Evolutionary conservation across 1,140 invertebrate species (phyloP), one percentile per base, ranked within the genome.

Genomic region (Tetramorium simillimum): DNA sequence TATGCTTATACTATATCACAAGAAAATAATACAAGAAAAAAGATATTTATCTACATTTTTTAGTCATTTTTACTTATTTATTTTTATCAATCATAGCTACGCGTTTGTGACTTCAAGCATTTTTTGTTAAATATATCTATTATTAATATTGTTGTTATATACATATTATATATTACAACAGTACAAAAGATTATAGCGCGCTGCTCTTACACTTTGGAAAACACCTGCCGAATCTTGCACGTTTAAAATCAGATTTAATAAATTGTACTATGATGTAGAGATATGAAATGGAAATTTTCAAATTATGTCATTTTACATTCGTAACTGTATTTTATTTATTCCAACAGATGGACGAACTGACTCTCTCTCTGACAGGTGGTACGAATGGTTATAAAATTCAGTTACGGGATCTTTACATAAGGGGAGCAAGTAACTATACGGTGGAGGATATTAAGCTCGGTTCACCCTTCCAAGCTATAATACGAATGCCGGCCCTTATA

Each of bases 311-410:
- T 58, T 82, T 21, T 28, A 56, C 24, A 40, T 76, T 63, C 12
- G 12, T 21, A 18, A 37, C 0, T 10, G 16, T n/a, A 21, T 69
- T 70, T 7, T 28, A 43, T 21, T 75, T 82, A 62, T 86, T 53
- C 49, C 18, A 88, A 93, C 93, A 95, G 95, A 97, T 97, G 96
- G 97, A 97, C 88, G 96, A 96, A 81, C 93, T 97, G 70, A 96
- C 96, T 37, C 94, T 97, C 81, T 96, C 97, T 21, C 93, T 97
- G 87, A 97, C 97, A 77, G 96, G 96, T 86, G 97, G 97, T 69
- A 96, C 96, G 12, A 97, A 97, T 91, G 97, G 97, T 73, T 97
- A 97, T 90, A 97, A 96, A 90, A 96, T 97, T 46, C 96, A 96
- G 9, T 94, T 97, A 63, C 96, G 96, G 85, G 96, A 97, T 80